Conservation (phyloP, 2,113 vertebrate genomes). For the Craseonycteris thonglongyai region DNA sequence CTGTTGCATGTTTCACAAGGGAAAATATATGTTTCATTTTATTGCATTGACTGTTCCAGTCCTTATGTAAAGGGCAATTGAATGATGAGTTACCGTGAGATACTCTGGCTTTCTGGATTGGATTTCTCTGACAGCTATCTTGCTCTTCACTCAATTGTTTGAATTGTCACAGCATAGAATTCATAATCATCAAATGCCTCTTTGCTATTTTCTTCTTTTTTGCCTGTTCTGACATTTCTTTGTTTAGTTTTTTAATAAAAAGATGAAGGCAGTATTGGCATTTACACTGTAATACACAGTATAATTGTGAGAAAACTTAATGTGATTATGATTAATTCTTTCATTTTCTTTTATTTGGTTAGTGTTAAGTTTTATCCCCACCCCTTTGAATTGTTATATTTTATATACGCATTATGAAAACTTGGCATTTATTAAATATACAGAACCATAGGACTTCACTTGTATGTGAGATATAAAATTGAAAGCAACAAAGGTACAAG, state of each 20-base stretch:
- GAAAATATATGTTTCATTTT: constrained; percentile 58
- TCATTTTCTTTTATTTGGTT: neutral
- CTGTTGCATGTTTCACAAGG: constrained; percentile 54
- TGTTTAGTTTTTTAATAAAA: neutral
- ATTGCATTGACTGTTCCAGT: constrained; percentile 53
- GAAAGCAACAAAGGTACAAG: too few relatives aligned
- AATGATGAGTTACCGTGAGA: constrained; percentile 54
- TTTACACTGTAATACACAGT: neutral
- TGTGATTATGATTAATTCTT: neutral
- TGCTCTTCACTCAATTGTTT: constrained; percentile 40
- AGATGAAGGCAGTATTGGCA: neutral
- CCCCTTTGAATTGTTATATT: neutral
- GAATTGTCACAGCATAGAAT: constrained; percentile 42
- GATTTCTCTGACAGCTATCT: constrained; percentile 61
- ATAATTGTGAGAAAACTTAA: neutral
- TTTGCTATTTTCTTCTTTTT: neutral
- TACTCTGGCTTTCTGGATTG: constrained; percentile 51
- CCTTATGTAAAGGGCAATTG: constrained; percentile 58
- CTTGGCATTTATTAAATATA: neutral
- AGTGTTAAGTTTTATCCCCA: neutral
- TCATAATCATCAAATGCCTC: constrained; percentile 24
- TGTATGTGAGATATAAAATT: too few relatives aligned
- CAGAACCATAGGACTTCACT: too few relatives aligned
- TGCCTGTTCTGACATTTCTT: neutral
- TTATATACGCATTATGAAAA: neutral